Evolutionary conservation across 2,113 vertebrate species (phyloP).

Genomic region (Monarcha castaneiventris): DNA sequence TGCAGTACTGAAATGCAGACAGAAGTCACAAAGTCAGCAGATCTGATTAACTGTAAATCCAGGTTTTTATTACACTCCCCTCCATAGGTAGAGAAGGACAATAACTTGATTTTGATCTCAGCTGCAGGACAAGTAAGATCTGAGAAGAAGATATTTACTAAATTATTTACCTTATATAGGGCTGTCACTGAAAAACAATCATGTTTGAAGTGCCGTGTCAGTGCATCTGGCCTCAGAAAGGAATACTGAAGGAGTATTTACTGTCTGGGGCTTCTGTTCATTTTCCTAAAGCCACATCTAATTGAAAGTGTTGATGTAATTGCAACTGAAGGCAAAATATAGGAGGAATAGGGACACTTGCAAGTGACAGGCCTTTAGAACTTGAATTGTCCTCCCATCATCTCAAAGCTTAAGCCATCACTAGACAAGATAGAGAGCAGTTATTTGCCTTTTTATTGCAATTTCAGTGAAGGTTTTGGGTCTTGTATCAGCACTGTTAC

Average conservation of each 20-base stretch:
- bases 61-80: not conserved
- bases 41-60: not conserved
- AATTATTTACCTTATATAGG: not conserved
- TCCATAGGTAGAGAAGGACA: not conserved
- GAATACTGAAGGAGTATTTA: not conserved
- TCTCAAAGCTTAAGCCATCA: not conserved
- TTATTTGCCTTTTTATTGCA: not conserved
- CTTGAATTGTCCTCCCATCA: not conserved
- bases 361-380: not conserved
- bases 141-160: not conserved
- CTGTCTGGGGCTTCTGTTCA: not conserved
- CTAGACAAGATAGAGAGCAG: not conserved
- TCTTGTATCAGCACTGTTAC: accelerated
- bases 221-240: not conserved
- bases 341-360: not conserved
- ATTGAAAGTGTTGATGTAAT: not conserved
- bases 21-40: not conserved
- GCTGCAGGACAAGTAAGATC: not conserved
- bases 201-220: not conserved
- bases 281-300: not conserved
- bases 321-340: not conserved
- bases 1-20: not conserved
- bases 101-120: not conserved
- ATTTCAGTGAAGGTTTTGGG: not conserved
- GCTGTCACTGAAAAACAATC: not conserved